Base-by-base conservation (phyloP, 2,888 invertebrate genomes). In the Diarsia dahlii region DNA sequence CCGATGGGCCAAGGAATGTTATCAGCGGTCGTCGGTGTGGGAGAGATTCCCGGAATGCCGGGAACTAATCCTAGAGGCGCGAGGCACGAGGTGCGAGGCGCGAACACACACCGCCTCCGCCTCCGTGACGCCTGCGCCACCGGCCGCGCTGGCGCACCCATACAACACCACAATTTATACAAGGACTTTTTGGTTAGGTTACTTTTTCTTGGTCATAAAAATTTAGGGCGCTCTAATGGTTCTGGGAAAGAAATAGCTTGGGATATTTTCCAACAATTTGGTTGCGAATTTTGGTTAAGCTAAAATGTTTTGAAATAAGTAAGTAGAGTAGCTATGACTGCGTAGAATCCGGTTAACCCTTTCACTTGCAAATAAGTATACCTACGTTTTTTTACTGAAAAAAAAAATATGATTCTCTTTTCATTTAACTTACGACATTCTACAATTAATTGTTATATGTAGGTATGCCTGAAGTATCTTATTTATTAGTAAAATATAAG, bases 41-140 rank as follows among this genome's bases (percentile, higher is more conserved):
- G 85, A 81, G 79, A 84, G 86, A 84, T 87, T 90, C 89, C 91
- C 85, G 80, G 84, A 89, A 88, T 90, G 85, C 85, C 84, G 88
- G 84, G 86, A 89, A 89, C 84, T 87, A 88, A 88, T 90, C 88
- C 85, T 84, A 87, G 80, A 87, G 87, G 89, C 86, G 86, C 84
- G 82, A 89, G 62, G 62, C 62, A 13, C 39, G 39, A 62, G 62
- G 39, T 85, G 86, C 85, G 82, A 89, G 63, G 63, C 86, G 86
- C 85, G 82, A 89, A 88, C 87, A 90, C 89, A 82, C 87, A 75
- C 82, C 80, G 80, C 84, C 84, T 78, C 73, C 74, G 56, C 84
- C 84, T 79, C 72, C 74, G 52, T 69, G 84, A 83, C 87, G 87
- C 87, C 80, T 75, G 82, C 73, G 81, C 84, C 80, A 70, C 84